A percentile compares a stretch with the other conserved stretches of the same genome.
Conservation (phyloP, 92 coral and sea anemone species). For the Porites divaricata region DNA sequence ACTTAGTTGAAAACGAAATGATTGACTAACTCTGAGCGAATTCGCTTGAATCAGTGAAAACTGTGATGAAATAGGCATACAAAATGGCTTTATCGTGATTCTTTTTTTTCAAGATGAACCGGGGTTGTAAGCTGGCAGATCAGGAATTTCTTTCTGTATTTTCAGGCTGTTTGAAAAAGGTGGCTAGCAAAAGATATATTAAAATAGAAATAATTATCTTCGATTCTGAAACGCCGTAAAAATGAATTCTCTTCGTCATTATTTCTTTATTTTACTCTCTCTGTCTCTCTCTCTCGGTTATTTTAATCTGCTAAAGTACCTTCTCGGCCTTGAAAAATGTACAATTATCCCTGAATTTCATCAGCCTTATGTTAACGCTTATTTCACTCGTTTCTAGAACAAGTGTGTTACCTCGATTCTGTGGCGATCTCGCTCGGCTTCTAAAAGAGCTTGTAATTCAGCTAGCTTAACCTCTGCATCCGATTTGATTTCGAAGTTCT, state of each 20-base stretch:
- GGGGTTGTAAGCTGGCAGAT: neutral
- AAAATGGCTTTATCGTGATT: neutral
- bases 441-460: conserved; percentile 74
- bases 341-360: too few relatives aligned
- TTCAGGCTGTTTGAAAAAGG: neutral
- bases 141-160: neutral
- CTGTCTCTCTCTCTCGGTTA: neutral
- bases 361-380: neutral
- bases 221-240: neutral
- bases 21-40: neutral
- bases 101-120: neutral
- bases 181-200: neutral
- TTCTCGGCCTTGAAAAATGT: neutral
- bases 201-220: neutral
- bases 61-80: neutral
- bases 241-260: neutral
- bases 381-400: neutral
- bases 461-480: conserved; percentile 71
- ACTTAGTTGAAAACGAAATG: neutral
- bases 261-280: neutral
- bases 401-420: conserved; percentile 52
- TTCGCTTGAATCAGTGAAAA: neutral
- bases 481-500: conserved; percentile 60
- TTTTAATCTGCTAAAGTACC: neutral
- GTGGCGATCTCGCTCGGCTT: conserved; percentile 60